Evolutionary conservation across 2,113 vertebrate species (phyloP), one percentile per base, ranked within the genome.

Genomic region (Apteryx mantelli): DNA sequence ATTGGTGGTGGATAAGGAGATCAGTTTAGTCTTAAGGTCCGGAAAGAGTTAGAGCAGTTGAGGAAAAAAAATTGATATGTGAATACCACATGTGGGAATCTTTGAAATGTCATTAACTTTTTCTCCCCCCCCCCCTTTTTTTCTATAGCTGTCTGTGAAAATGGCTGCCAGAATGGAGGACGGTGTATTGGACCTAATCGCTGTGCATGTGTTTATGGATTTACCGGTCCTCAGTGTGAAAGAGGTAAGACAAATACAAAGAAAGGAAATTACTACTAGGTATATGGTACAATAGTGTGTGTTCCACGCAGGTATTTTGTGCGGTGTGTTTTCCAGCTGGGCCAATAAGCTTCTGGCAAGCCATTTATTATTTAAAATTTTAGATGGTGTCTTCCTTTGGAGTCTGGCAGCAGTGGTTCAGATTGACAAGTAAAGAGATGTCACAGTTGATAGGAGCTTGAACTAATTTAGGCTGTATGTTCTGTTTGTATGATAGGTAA

Each of bases 171-270:
- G 89, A 98, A 98, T 71, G 98, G 98, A 86, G 98, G 98, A n/a
- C 97, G 97, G 4, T 98, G 98, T 36, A 89, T 98, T 75, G 98
- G 98, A 64, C 98, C 98, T 18, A 98, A 97, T 70, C 98, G 97
- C 40, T 98, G 98, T 38, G 97, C 97, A 5, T 98, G 98, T 74
- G 95, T 98, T 32, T 98, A 98, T 1, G 98, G 98, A 66, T 98
- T 98, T 95, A 98, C 98, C 32, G 98, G 98, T 11, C 98, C 98
- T 32, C 98, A 98, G 50, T 98, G 98, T 91, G 98, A 98, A 95
- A 98, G 98, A 98, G 98, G 98, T 98, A 98, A 98, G 94, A 71
- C 55, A 70, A 89, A 66, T 1, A 71, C 74, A 46, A n/a, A 61
- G 7, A 4, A 73, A n/a, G 25, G 19, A 88, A 79, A 4, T n/a